Evolutionary conservation across 2,113 vertebrate species (phyloP).

Genomic region (Ochotona curzoniae): DNA sequence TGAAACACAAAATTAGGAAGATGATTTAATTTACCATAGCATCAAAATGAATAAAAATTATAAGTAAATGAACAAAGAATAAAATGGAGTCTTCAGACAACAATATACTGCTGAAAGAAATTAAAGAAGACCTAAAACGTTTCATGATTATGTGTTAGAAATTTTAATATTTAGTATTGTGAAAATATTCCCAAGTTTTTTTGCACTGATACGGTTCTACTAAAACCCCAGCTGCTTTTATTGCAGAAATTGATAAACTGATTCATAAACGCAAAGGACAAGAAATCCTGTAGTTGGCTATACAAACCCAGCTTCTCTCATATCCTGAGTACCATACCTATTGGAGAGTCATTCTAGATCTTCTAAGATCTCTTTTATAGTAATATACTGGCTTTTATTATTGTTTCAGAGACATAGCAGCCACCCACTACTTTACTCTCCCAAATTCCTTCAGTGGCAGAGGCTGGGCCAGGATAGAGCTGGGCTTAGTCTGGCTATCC

Average conservation of each 20-base stretch:
- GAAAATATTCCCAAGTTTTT: neutral
- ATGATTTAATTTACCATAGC: neutral
- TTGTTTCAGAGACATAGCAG: no score
- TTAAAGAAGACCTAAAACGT: conserved; percentile 3
- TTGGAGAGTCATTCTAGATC: neutral
- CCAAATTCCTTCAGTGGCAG: no score
- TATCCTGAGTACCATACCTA: neutral
- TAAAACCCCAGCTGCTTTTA: conserved; percentile 35
- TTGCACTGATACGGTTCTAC: neutral
- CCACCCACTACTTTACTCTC: no score
- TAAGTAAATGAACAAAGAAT: neutral
- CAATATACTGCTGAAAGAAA: conserved; percentile 2
- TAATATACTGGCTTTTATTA: neutral
- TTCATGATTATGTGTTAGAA: neutral
- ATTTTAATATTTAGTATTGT: conserved; percentile 43
- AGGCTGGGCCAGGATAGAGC: no score
- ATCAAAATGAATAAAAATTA: conserved; percentile 42
- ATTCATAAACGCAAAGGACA: conserved; percentile 9
- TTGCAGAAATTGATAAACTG: neutral
- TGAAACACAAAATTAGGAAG: conserved; percentile 40
- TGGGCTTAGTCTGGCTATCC: no score
- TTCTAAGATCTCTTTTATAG: conserved; percentile 6
- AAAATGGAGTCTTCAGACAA: neutral
- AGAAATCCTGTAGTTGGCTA: neutral
- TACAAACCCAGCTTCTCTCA: neutral